Percentiles rank a stretch among this genome's conserved stretches.
Conservation (phyloP, 2,113 vertebrate genomes). For the Ploceus nigricollis region DNA sequence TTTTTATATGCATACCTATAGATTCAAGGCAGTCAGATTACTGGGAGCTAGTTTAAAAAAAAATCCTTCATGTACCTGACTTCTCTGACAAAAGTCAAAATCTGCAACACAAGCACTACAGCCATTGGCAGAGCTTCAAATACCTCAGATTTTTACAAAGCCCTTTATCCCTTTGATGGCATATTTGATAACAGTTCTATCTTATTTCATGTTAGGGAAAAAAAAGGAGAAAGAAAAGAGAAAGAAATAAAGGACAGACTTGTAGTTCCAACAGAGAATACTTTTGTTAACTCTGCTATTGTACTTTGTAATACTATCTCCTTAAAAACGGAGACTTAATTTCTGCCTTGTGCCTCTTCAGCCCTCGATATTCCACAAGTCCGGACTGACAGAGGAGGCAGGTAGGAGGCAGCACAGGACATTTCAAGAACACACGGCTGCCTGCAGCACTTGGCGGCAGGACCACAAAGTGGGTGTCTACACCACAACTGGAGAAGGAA, state of each 20-base stretch:
- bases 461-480: background rate
- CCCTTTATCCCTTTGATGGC: constrained; percentile 64
- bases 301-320: constrained; percentile 45
- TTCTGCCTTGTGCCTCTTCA: background rate
- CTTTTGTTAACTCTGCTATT: constrained; percentile 54
- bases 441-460: background rate
- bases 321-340: background rate
- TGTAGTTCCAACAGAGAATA: constrained; percentile 56
- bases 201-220: constrained; percentile 28
- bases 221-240: background rate
- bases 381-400: constrained; percentile 9
- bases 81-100: constrained; percentile 51
- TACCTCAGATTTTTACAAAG: constrained; percentile 61
- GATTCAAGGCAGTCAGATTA: background rate
- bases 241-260: background rate
- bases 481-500: background rate
- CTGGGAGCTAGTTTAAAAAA: background rate
- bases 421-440: constrained; percentile 43
- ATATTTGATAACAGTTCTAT: constrained; percentile 72
- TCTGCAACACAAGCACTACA: constrained; percentile 36
- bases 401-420: constrained; percentile 78
- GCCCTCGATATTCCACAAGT: background rate
- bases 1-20: background rate
- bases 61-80: constrained; percentile 27
- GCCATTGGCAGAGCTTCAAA: constrained; percentile 58